Evolutionary conservation across 2,113 vertebrate genomes (phyloP), one percentile per base, ranked within the genome.

Genomic region (Zosterops hypoxanthus): DNA sequence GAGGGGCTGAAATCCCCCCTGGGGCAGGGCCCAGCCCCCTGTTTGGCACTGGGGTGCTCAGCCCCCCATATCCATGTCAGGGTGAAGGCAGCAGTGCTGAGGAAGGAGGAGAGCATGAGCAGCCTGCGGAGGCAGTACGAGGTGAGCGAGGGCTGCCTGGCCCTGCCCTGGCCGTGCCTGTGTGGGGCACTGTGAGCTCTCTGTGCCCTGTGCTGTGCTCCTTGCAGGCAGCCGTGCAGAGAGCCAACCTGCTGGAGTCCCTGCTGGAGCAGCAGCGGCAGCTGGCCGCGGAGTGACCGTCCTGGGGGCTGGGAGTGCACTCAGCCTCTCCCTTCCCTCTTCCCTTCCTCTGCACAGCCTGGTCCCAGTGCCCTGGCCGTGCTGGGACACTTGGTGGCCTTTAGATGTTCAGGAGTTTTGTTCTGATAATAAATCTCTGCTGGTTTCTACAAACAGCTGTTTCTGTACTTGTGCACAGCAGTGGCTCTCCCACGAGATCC

Each of bases 91-190:
- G 99, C 99, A 2, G 98, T 99, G 23, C 96, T 98, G 75, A 99
- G 98, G 97, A 99, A 99, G 95, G 99, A 99, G 81, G 99, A 99
- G 82, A 98, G 98, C 0, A 98, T 99, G 73, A 98, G 77, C 93
- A 97, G 92, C 81, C 98, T 99, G 11, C 97, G 98, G 55, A 99
- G 98, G 80, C 99, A 99, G 93, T 98, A 99, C 0, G 98, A 99
- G 97, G 99, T 99, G 90, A 97, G 98, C 42, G 34, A 90, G 96
- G 42, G 79, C 36, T n/a, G 31, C 44, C 28, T 1, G 31, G 22
- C 20, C 6, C 15, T 5, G 63, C 33, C 22, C 18, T 1, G 25
- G 24, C 47, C 10, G 47, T 1, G 8, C 16, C 55, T 22, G 31
- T 8, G 18, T 33, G 0, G 3, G 56, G 26, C 6, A 1, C 75